Conservation (phyloP, 2,888 invertebrate genomes). For the Alloplasta piceator region DNA sequence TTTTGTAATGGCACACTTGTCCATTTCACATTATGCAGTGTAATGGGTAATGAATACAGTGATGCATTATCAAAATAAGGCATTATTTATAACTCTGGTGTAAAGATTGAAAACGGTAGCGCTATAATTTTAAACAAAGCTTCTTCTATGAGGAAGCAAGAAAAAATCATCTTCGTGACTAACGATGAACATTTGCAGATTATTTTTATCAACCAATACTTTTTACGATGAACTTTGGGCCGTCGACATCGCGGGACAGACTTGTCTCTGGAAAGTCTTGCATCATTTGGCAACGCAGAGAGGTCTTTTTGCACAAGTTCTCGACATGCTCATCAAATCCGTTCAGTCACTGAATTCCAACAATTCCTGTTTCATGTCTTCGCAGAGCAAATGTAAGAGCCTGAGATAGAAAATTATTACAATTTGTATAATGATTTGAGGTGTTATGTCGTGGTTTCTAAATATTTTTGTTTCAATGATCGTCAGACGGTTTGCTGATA, state of each 20-base stretch:
- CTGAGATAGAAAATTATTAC: conserved; percentile 21
- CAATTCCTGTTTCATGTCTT: conserved; percentile 70
- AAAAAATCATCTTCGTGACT: neutral
- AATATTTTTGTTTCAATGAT: conserved; percentile 60
- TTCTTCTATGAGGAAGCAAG: no score
- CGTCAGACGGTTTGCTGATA: conserved; percentile 84
- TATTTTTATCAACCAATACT: conserved; percentile 86
- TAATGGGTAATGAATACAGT: no score
- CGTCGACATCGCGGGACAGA: conserved; percentile 87
- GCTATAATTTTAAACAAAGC: no score
- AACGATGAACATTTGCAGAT: conserved; percentile 79
- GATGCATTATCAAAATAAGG: no score
- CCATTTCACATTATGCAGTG: no score
- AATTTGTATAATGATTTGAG: conserved; percentile 27
- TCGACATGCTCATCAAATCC: conserved; percentile 85
- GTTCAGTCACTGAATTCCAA: conserved; percentile 71
- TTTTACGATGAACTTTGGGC: conserved; percentile 88
- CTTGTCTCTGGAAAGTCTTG: conserved; percentile 86
- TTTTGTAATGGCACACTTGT: no score
- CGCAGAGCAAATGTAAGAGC: conserved; percentile 68
- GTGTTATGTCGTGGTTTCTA: neutral
- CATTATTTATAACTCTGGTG: no score
- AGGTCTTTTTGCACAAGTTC: conserved; percentile 85
- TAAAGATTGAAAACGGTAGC: no score
- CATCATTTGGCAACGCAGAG: conserved; percentile 84